A percentile compares a stretch with the other conserved stretches of the same genome.
These are phyloP conservation scores for Lithophane ornitopus DNA, from an alignment of 2,888 invertebrate species.

Conservation along the genomic window DNA sequence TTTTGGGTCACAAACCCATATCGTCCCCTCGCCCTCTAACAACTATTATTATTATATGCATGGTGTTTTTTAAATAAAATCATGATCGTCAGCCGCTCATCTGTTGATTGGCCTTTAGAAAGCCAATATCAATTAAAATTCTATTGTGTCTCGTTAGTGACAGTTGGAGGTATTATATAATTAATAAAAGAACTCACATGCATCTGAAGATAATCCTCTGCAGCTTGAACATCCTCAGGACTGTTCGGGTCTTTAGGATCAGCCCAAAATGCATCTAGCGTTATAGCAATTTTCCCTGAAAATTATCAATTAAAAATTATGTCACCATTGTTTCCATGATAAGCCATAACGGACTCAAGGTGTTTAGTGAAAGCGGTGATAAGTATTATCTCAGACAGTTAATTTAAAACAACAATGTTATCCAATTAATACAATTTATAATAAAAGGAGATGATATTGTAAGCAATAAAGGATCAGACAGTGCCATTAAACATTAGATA, in stretches of 20 bases:
- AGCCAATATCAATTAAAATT: too few relatives aligned
- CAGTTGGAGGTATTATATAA: too few relatives aligned
- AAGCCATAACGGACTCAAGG: slow-evolving; percentile 20
- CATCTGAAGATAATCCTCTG: slow-evolving; percentile 90
- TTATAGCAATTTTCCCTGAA: slow-evolving; percentile 91
- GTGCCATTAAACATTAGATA: slow-evolving; percentile 17
- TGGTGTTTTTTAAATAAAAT: background rate
- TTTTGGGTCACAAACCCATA: background rate
- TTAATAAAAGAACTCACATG: slow-evolving; percentile 80
- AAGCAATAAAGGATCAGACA: slow-evolving; percentile 31
- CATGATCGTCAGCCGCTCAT: background rate
- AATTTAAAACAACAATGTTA: slow-evolving; percentile 51
- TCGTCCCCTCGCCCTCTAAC: background rate
- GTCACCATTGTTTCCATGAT: slow-evolving; percentile 2
- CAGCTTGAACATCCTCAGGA: slow-evolving; percentile 87
- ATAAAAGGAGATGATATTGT: slow-evolving; percentile 29
- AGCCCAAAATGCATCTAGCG: slow-evolving; percentile 89
- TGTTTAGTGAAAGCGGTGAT: slow-evolving; percentile 16
- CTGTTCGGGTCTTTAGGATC: slow-evolving; percentile 86
- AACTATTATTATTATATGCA: background rate
- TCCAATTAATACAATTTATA: slow-evolving; percentile 37
- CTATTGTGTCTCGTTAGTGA: too few relatives aligned
- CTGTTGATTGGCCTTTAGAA: too few relatives aligned
- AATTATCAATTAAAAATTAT: slow-evolving; percentile 9
- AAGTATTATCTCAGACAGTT: slow-evolving; percentile 11